phyloP scores from a whole-genome alignment of 2,888 invertebrate genomes.

The Melanargia galathea region DNA sequence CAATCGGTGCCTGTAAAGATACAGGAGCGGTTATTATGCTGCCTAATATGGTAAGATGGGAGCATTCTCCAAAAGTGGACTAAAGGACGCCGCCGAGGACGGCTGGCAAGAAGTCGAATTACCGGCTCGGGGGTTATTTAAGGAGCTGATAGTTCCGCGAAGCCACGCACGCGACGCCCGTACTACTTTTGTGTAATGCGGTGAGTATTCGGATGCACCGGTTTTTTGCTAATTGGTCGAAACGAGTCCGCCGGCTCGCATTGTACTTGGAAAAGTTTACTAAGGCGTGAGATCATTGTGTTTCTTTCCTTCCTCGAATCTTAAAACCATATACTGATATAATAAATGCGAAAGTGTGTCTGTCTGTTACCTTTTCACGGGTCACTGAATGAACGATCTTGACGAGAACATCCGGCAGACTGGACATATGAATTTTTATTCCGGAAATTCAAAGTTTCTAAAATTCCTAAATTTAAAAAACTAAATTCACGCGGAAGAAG shows the following conservation, averaged over 20 bases:
- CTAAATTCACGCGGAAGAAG: no score
- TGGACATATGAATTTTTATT: no score
- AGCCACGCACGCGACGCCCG: conserved; percentile 67
- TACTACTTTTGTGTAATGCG: conserved; percentile 65
- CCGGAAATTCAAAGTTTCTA: no score
- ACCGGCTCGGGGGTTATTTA: conserved; percentile 64
- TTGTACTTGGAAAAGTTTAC: conserved; percentile 20
- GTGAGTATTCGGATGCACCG: conserved; percentile 52
- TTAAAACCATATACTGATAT: background rate
- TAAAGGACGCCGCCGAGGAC: conserved; percentile 79
- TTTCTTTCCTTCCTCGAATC: conserved; percentile 4
- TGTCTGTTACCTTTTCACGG: background rate
- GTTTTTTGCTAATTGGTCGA: conserved; percentile 54
- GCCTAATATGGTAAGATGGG: conserved; percentile 68
- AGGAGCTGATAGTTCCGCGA: conserved; percentile 66
- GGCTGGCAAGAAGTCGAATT: conserved; percentile 61
- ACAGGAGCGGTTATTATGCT: conserved; percentile 67
- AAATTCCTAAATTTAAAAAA: no score
- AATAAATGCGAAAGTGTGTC: no score
- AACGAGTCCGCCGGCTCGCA: conserved; percentile 46
- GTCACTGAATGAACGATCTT: no score
- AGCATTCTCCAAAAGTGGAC: conserved; percentile 63
- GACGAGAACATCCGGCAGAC: no score
- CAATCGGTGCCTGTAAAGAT: conserved; percentile 66
- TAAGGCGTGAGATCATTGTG: conserved; percentile 17